Evolutionary conservation across 1,140 invertebrate species (phyloP), one percentile per base, ranked within the genome.

Genomic region (Trachymyrmex cornetzi): DNA sequence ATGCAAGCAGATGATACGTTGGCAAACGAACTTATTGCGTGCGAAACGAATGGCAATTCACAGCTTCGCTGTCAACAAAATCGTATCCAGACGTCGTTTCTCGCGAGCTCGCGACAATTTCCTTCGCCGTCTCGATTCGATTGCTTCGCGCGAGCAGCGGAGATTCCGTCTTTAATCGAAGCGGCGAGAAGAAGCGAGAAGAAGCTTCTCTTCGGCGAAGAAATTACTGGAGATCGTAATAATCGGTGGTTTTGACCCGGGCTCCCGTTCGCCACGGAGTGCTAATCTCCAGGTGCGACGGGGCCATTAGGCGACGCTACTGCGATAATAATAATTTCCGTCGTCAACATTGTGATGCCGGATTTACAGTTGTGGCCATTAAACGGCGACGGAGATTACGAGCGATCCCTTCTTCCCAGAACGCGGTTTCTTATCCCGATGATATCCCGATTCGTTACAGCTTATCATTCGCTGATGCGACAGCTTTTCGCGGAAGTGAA

Each of bases 351-450:
- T 19, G 71, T 7, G 16, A 85, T 38, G 81, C 19, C 72, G 38
- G 72, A 38, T 75, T 77, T 85, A 77, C 82, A 85, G 72, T 77
- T 77, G 82, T 5, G 38, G 27, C 48, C 67, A 82, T 82, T 82
- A 74, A 22, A 61, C 64, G 48, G 11, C 24, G 64, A 19, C 34
- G 79, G 64, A 82, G 38, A 82, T 59, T 72, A 34, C 67, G 66
- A 72, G 66, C 64, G 30, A 53, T 59, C 34, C 34, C 30, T 44
- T 34, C 27, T 82, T 72, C 30, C 30, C 55, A 12, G 67, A 82
- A 82, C 53, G 64, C 64, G 34, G 12, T 72, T 82, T 82, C 66
- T 82, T 71, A 72, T 82, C 53, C 24, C 34, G 67, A 48, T 72
- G 79, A 72, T 82, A 61, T 82, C 69, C 34, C 34, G 67, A 82